Base-by-base conservation (phyloP, 2,113 vertebrate species). In the Hydropotes inermis region DNA sequence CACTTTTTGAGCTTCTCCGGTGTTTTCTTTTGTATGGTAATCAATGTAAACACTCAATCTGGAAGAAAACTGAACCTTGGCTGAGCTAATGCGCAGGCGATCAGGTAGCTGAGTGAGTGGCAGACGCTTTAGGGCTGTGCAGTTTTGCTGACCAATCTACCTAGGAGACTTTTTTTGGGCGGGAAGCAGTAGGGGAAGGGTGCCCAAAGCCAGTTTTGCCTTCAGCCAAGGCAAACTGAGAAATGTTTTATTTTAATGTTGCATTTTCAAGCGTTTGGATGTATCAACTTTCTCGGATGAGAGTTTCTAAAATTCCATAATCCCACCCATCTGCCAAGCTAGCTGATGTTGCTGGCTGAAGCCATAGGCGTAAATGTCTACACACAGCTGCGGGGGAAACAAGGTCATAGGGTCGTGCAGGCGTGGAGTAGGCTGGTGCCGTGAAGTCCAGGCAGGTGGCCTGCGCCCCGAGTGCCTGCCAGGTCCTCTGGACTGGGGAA, bases 191-290 rank as follows among this genome's bases (percentile, higher is more conserved):
- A 60, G 43, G 43, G 78, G n/a, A 96, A 96, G 57, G 33, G 50
- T 82, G 47, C 64, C 92, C 95, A 78, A 27, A 91, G 36, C 27
- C 91, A 78, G 84, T 88, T 76, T 84, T 78, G 61, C 58, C 81
- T 10, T 85, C 70, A 61, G 93, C 92, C 94, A 92, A 97, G 84
- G 70, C 82, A 94, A 97, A 96, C 93, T 70, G 54, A 50, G 78
- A 81, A 87, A 47, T 30, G 81, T 55, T 93, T 95, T 57, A 70
- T 95, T 87, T 76, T 28, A 83, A 57, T 8, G 28, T 52, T 83
- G 50, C 58, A n/a, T 82, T 86, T 94, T 61, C 76, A 57, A 91
- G 82, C 79, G 76, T 95, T 78, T 28, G 14, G 76, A 28, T 36
- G 11, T 76, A 47, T 28, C 27, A 55, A 57, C 27, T 78, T 95